These are phyloP conservation scores for Dicrostonyx torquatus DNA, from an alignment of 2,797 vertebrate genomes.

Conservation along the genomic window DNA sequence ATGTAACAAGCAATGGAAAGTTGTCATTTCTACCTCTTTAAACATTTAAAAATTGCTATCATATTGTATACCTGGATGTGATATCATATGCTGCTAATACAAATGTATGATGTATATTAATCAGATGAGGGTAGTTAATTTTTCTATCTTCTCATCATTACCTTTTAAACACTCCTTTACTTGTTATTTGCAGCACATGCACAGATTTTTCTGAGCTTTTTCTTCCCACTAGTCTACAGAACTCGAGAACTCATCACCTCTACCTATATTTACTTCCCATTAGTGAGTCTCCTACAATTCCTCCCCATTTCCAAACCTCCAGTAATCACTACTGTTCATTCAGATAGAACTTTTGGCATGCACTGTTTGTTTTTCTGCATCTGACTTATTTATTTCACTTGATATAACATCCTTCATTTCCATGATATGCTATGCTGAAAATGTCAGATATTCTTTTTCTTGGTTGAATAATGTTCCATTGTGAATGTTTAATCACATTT, in stretches of 20 bases:
- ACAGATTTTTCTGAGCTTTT: neutral
- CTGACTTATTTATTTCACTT: neutral
- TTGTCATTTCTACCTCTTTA: neutral
- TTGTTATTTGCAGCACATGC: neutral
- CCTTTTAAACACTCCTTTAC: neutral
- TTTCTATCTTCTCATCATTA: neutral
- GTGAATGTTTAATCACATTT: neutral
- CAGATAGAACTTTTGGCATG: neutral
- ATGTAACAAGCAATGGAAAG: neutral
- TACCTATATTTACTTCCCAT: neutral
- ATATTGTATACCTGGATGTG: neutral
- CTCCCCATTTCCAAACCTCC: neutral
- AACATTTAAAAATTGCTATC: neutral
- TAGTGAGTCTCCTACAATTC: neutral
- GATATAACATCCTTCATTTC: neutral
- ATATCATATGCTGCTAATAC: neutral
- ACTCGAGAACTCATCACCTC: neutral
- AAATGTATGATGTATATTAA: neutral
- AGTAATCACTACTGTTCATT: neutral
- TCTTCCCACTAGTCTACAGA: neutral
- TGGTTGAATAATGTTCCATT: neutral
- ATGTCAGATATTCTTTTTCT: neutral
- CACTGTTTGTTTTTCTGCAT: neutral
- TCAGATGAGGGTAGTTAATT: neutral
- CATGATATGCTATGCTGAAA: neutral